Conservation (phyloP, 2,797 vertebrate species). For the Falco concolor region DNA sequence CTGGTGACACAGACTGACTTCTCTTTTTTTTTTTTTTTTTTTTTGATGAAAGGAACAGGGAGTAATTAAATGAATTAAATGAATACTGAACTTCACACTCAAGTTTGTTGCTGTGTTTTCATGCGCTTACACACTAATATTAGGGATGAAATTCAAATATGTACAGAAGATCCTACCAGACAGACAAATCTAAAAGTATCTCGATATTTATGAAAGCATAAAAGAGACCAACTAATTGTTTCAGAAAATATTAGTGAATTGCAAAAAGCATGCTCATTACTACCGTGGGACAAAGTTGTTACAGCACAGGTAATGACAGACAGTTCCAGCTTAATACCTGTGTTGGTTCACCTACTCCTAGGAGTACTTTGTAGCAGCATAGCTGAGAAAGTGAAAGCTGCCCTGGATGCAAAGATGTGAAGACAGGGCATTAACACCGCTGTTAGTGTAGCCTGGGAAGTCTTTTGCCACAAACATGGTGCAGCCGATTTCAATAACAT, state of each 20-base stretch:
- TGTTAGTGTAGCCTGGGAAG: fast-evolving
- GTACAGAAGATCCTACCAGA: neutral
- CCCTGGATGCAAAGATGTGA: neutral
- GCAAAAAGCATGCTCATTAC: neutral
- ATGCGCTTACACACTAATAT: neutral
- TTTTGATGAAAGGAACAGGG: neutral
- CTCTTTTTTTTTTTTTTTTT: neutral
- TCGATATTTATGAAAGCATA: neutral
- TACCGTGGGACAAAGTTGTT: neutral
- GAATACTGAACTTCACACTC: neutral
- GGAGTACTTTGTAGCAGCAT: neutral
- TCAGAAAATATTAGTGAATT: neutral
- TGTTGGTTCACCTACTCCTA: neutral
- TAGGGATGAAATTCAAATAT: neutral
- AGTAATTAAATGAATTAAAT: neutral
- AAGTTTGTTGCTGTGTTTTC: neutral
- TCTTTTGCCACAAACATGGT: neutral
- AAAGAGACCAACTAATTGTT: neutral
- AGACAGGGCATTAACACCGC: neutral
- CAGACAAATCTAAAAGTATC: neutral
- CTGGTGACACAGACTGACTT: neutral
- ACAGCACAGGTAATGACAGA: neutral
- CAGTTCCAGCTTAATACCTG: neutral
- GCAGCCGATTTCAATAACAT: neutral
- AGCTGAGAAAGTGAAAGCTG: neutral